Conservation (phyloP, 2,113 vertebrate species). For the Butastur rufipennis region DNA sequence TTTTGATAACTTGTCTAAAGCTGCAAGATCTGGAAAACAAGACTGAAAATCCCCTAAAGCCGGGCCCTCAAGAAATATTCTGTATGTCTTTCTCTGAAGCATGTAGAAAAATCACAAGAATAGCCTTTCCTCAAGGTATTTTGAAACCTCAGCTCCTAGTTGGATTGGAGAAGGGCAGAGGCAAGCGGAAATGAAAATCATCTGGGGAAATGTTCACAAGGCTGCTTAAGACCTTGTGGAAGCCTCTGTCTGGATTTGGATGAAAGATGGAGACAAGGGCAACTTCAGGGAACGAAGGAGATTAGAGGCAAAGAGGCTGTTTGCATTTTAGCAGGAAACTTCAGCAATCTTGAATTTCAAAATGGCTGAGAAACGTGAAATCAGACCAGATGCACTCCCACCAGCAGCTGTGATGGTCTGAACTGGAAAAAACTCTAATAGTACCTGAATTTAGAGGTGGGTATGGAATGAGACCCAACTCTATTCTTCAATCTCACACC, state of each 20-base stretch:
- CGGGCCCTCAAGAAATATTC: neutral
- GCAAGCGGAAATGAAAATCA: constrained; percentile 1
- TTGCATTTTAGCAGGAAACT: neutral
- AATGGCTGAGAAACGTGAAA: neutral
- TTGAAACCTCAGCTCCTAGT: neutral
- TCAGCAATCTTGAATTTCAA: neutral
- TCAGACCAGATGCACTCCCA: neutral
- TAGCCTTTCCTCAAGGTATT: neutral
- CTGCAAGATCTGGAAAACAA: neutral
- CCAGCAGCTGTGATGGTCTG: neutral
- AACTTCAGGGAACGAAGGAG: neutral
- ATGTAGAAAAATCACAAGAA: neutral
- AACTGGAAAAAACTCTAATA: neutral
- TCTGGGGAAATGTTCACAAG: neutral
- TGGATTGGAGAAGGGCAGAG: neutral
- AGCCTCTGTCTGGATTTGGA: neutral
- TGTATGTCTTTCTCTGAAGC: neutral
- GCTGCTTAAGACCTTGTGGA: neutral
- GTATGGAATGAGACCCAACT: neutral
- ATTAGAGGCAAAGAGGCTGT: neutral
- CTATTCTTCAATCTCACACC: neutral
- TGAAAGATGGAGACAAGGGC: neutral
- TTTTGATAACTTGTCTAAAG: neutral
- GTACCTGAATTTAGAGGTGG: neutral
- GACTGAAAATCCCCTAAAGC: neutral